A percentile compares a stretch with the other conserved stretches of the same genome.
phyloP scores from a whole-genome alignment of 2,113 vertebrate genomes.

The Crypturellus undulatus region DNA sequence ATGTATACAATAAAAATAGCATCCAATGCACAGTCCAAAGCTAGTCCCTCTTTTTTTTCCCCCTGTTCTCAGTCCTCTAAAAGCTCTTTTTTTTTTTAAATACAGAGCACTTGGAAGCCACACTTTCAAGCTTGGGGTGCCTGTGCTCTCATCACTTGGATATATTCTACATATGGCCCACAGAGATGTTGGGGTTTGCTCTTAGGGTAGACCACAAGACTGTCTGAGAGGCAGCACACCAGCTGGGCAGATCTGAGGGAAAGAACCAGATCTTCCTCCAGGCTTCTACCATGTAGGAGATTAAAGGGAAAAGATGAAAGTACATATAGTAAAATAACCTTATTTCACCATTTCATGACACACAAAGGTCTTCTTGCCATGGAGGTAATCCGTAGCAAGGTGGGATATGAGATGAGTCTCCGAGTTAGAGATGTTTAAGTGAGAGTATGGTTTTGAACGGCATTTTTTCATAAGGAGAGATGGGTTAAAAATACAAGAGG shows the following conservation, averaged over 20 bases:
- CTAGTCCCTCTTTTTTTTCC: not conserved
- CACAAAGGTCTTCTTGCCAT: not conserved
- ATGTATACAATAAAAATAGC: not conserved
- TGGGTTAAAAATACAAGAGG: not conserved
- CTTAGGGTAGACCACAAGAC: not conserved
- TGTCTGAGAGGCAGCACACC: not conserved
- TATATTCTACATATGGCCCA: not conserved
- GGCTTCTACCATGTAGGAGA: accelerated
- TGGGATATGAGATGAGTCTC: not conserved
- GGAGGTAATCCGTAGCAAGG: not conserved
- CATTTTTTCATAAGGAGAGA: not conserved
- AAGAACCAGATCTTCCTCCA: not conserved
- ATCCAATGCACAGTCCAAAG: not conserved
- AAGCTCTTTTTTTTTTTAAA: not conserved
- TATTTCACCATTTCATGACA: not conserved
- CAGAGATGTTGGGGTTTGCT: not conserved
- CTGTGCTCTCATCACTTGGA: too few species aligned
- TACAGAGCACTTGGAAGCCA: not conserved
- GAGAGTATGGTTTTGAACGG: not conserved
- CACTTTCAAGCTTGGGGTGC: not conserved
- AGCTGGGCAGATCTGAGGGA: not conserved
- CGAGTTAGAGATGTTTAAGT: not conserved
- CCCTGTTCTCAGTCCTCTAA: not conserved
- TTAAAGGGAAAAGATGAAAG: not conserved
- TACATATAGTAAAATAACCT: not conserved